Evolutionary conservation across 1,140 invertebrate species (phyloP).

Genomic region (Bombus ignitus): DNA sequence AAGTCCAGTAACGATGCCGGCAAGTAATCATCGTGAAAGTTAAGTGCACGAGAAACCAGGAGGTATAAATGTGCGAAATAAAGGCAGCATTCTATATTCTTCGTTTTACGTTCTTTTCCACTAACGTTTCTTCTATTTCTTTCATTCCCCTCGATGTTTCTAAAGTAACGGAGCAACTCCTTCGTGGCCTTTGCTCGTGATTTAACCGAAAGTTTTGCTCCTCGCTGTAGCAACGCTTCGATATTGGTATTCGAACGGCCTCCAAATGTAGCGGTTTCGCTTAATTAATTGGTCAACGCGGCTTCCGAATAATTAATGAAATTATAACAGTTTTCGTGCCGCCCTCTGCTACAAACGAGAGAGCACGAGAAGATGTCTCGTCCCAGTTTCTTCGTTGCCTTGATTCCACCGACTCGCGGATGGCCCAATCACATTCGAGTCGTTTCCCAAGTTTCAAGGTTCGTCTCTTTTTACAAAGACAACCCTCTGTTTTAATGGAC

Average conservation of each 20-base stretch:
- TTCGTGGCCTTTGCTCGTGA: slow-evolving; percentile 53
- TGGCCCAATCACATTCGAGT: slow-evolving; percentile 29
- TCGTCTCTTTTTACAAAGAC: slow-evolving; percentile 62
- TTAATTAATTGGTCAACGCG: slow-evolving; percentile 73
- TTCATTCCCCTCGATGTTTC: not conserved
- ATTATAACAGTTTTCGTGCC: slow-evolving; percentile 61
- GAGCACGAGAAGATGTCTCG: not conserved
- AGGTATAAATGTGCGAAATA: not conserved
- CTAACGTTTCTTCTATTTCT: not conserved
- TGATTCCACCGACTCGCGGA: not conserved
- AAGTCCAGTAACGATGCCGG: slow-evolving; percentile 2
- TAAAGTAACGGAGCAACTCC: slow-evolving; percentile 19
- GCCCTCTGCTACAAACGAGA: not conserved
- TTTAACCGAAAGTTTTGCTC: slow-evolving; percentile 68
- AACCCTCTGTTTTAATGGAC: slow-evolving; percentile 68
- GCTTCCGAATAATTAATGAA: slow-evolving; percentile 76
- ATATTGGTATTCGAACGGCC: slow-evolving; percentile 21
- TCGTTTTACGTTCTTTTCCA: not conserved
- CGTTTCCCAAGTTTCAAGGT: slow-evolving; percentile 59
- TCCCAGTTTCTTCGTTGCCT: slow-evolving; percentile 34
- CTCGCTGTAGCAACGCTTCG: not conserved
- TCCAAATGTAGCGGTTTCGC: slow-evolving; percentile 58
- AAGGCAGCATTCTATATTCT: not conserved
- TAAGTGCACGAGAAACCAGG: slow-evolving; percentile 43
- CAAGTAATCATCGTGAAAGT: slow-evolving; percentile 60